Percentiles rank a stretch among this genome's conserved stretches.
Evolutionary conservation across 1,140 invertebrate species (phyloP).

Genomic region (Lepidotrigona ventralis): DNA sequence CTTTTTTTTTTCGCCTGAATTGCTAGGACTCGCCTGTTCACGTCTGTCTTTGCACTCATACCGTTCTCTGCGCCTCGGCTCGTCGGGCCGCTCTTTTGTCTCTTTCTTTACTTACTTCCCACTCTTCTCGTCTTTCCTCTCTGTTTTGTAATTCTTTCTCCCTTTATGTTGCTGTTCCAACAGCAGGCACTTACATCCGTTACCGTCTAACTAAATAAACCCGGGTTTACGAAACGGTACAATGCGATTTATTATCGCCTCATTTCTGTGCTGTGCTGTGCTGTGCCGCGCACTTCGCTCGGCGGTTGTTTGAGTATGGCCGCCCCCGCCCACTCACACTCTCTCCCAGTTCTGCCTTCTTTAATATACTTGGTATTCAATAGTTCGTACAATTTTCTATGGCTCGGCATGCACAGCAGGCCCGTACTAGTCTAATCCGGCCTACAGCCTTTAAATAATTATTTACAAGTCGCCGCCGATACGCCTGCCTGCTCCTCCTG

Average conservation of each 20-base stretch:
- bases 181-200: slow-evolving; percentile 22
- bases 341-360: slow-evolving; percentile 21
- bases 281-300: slow-evolving; percentile 58
- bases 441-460: slow-evolving; percentile 25
- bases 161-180: neutral
- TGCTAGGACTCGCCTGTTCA: slow-evolving; percentile 91
- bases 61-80: slow-evolving; percentile 42
- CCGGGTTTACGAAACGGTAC: slow-evolving; percentile 17
- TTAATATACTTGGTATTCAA: slow-evolving; percentile 6
- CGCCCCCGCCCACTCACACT: slow-evolving; percentile 44
- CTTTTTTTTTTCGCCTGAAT: slow-evolving; percentile 94
- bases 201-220: slow-evolving; percentile 34
- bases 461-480: neutral
- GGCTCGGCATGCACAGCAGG: slow-evolving; percentile 43
- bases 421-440: slow-evolving; percentile 20
- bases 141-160: slow-evolving; percentile 5
- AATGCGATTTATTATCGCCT: slow-evolving; percentile 56
- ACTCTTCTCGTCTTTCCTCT: slow-evolving; percentile 33
- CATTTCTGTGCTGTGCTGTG: slow-evolving; percentile 61
- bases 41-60: slow-evolving; percentile 92
- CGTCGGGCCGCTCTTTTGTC: slow-evolving; percentile 31
- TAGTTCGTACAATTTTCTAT: slow-evolving; percentile 34
- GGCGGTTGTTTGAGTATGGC: slow-evolving; percentile 76
- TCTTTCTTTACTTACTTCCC: slow-evolving; percentile 11
- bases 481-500: neutral